A percentile compares a stretch with the other conserved stretches of the same genome.
These are phyloP conservation scores for Mobula birostris DNA, from an alignment of 2,113 vertebrate genomes.

Conservation along the genomic window DNA sequence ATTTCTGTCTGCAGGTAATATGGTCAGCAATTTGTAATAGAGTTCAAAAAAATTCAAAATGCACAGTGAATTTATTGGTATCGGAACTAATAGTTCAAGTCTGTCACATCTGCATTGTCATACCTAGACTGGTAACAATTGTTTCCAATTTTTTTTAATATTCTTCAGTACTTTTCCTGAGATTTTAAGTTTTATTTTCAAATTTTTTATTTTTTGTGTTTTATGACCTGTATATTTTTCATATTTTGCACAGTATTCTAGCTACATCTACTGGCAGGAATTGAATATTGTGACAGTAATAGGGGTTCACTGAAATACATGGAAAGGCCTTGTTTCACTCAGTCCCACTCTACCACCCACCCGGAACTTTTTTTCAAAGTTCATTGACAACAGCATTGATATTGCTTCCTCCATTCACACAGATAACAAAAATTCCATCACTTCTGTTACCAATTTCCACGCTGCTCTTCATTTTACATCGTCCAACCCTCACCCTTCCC, in stretches of 20 bases:
- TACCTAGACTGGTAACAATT: neutral
- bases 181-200: neutral
- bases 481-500: too few species aligned
- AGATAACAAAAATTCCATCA: too few species aligned
- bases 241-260: neutral
- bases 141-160: neutral
- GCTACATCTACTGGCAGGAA: conserved; percentile 26
- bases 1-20: neutral
- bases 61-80: neutral
- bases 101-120: too few species aligned
- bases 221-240: neutral
- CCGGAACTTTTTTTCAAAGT: too few species aligned
- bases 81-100: neutral
- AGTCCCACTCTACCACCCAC: too few species aligned
- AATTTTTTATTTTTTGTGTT: neutral
- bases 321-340: too few species aligned
- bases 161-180: neutral
- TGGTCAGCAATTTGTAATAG: neutral
- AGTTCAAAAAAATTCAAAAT: neutral
- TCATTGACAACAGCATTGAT: too few species aligned
- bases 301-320: neutral
- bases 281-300: conserved; percentile 11
- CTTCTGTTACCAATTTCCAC: too few species aligned
- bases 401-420: too few species aligned
- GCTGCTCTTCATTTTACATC: too few species aligned